Evolutionary conservation across 2,888 invertebrate species (phyloP).

Genomic region (Nomada fucata): DNA sequence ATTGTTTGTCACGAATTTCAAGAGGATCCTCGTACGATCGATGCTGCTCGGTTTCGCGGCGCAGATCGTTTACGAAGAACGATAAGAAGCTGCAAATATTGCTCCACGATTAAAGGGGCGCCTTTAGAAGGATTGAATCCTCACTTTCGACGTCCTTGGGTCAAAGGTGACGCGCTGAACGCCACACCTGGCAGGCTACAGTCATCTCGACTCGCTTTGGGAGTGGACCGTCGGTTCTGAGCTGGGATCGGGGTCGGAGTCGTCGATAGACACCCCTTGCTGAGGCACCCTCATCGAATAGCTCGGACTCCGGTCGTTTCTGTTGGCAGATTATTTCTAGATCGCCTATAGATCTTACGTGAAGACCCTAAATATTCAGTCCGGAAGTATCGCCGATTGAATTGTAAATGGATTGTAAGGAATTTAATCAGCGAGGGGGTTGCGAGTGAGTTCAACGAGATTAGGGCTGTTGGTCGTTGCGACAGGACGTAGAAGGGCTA

Average conservation of each 20-base stretch:
- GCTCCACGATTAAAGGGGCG: background rate
- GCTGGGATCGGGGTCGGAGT: conserved; percentile 80
- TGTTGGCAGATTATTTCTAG: conserved; percentile 47
- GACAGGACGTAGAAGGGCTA: too few species aligned
- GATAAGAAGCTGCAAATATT: background rate
- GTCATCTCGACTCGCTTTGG: conserved; percentile 82
- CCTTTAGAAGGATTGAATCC: conserved; percentile 59
- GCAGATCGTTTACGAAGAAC: background rate
- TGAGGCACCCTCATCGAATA: conserved; percentile 78
- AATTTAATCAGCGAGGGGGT: too few species aligned
- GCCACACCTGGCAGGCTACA: conserved; percentile 78
- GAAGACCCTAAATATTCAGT: background rate
- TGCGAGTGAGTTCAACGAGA: too few species aligned
- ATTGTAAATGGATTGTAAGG: background rate
- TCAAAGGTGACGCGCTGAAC: conserved; percentile 77
- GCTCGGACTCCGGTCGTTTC: conserved; percentile 80
- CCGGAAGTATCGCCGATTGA: background rate
- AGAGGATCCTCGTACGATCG: background rate
- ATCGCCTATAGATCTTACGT: too few species aligned
- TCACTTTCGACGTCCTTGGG: conserved; percentile 66
- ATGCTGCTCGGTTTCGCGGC: conserved; percentile 43
- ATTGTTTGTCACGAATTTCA: conserved; percentile 1
- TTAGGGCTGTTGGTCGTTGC: too few species aligned
- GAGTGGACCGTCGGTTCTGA: conserved; percentile 79
- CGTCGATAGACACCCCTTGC: conserved; percentile 81